These are phyloP conservation scores for Chamaea fasciata DNA, from an alignment of 2,113 vertebrate genomes.

Conservation along the genomic window DNA sequence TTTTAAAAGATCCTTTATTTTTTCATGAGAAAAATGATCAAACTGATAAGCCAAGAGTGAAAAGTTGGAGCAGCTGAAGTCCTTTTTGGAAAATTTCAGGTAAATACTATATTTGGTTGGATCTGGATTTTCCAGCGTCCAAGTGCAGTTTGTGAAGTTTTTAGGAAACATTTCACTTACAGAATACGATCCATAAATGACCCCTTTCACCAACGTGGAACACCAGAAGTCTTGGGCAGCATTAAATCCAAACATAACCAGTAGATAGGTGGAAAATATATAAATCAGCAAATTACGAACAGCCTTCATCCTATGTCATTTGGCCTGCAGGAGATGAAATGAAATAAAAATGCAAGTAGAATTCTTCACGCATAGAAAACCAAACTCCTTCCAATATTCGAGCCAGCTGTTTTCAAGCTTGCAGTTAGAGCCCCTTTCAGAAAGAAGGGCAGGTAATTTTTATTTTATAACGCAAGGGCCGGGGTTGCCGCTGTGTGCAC, in stretches of 20 bases:
- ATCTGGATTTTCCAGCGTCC: constrained; percentile 99
- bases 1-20: constrained; percentile 97
- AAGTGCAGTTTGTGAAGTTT: constrained; percentile 99
- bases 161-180: constrained; percentile 99
- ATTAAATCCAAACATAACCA: constrained; percentile 99
- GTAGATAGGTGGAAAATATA: constrained; percentile 99
- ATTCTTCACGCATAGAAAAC: constrained; percentile 70
- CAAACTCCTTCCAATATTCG: constrained; percentile 69
- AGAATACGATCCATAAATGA: constrained; percentile 99
- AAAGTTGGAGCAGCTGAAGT: constrained; percentile 97
- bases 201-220: constrained; percentile 98
- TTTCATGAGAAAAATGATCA: constrained; percentile 98
- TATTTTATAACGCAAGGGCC: constrained; percentile 69
- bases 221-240: constrained; percentile 99
- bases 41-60: constrained; percentile 98
- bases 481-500: constrained; percentile 86
- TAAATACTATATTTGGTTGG: constrained; percentile 99
- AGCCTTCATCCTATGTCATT: constrained; percentile 99
- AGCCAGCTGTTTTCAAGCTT: constrained; percentile 78
- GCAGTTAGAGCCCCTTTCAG: constrained; percentile 68
- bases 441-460: constrained; percentile 77
- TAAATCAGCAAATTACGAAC: constrained; percentile 99
- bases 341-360: constrained; percentile 79
- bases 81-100: constrained; percentile 99
- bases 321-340: constrained; percentile 91